These are phyloP conservation scores for Periophthalmodon schlosseri DNA, from an alignment of 2,113 vertebrate species.

Conservation along the genomic window DNA sequence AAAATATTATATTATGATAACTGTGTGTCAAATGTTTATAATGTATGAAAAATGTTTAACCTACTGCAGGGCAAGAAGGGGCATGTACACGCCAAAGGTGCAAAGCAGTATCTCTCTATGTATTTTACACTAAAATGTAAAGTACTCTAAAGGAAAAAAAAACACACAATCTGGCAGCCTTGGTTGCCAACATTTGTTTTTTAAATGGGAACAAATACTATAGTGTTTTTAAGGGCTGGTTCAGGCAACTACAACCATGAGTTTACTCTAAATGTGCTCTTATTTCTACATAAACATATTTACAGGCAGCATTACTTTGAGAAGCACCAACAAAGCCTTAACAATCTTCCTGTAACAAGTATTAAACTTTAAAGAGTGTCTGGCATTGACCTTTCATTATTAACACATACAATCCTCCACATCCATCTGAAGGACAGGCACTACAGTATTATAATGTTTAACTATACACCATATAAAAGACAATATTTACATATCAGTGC, in stretches of 20 bases:
- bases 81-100: not conserved
- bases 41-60: not conserved
- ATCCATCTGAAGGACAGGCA: not conserved
- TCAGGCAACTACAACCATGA: not conserved
- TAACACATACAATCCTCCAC: not conserved
- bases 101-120: not conserved
- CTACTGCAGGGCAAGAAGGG: not conserved
- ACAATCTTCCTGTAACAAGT: not conserved
- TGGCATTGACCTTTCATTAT: not conserved
- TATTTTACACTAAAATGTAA: not conserved
- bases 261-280: not conserved
- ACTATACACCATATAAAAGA: not conserved
- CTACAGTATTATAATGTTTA: not conserved
- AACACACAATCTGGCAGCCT: too few relatives aligned
- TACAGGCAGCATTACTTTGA: not conserved
- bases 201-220: not conserved
- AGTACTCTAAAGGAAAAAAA: not conserved
- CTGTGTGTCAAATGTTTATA: not conserved
- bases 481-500: slow-evolving; percentile 14
- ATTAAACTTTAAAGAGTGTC: not conserved
- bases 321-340: not conserved
- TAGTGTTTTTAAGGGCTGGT: not conserved
- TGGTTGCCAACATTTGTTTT: too few relatives aligned
- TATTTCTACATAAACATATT: not conserved
- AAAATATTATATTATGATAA: not conserved